Conservation (phyloP, 2,113 vertebrate species). For the Mionectes macconnelli region DNA sequence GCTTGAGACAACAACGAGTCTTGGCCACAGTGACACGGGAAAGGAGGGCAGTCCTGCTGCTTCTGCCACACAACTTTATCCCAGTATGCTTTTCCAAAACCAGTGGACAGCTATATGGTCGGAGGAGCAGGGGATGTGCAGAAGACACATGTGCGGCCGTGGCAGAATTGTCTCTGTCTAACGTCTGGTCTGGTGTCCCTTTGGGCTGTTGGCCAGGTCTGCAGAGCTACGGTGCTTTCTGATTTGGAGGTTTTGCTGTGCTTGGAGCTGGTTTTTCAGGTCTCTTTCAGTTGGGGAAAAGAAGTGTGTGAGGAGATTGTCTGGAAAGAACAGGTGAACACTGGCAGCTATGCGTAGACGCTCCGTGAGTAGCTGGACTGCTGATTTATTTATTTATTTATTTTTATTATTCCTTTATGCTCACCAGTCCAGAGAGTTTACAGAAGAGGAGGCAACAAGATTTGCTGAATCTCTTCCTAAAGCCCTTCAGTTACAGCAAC, state of each 20-base stretch:
- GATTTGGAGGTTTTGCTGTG: neutral
- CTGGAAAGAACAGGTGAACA: fast-evolving
- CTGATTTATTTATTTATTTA: neutral
- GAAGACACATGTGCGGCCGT: fast-evolving
- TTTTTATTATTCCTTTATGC: neutral
- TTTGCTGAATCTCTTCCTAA: neutral
- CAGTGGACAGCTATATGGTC: fast-evolving
- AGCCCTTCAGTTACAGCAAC: neutral
- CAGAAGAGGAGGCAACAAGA: neutral
- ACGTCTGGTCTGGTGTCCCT: neutral
- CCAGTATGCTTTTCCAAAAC: neutral
- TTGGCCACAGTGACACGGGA: neutral
- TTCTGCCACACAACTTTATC: neutral
- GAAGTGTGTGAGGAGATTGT: neutral
- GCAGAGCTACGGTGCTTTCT: neutral
- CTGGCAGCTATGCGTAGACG: neutral
- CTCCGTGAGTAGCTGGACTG: neutral
- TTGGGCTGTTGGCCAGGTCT: neutral
- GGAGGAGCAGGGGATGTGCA: neutral
- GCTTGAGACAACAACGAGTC: neutral
- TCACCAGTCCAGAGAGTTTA: neutral
- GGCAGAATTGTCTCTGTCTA: neutral
- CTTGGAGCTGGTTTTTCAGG: neutral
- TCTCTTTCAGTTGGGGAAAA: neutral
- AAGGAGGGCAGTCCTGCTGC: neutral